Evolutionary conservation across 2,113 vertebrate species (phyloP).

Genomic region (Sclerurus mexicanus): DNA sequence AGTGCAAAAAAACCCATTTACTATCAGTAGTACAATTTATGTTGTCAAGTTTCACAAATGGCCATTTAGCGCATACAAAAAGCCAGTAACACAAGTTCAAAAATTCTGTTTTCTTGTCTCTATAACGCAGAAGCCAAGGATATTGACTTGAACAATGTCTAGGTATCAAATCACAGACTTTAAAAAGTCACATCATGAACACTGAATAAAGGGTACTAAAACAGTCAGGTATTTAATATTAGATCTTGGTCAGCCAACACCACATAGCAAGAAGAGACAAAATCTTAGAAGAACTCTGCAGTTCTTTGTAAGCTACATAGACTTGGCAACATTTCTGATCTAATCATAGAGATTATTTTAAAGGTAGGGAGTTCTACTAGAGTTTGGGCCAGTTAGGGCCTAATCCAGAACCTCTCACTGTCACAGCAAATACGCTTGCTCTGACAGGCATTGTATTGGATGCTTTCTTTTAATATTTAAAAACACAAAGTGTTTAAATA

Average conservation of each 20-base stretch:
- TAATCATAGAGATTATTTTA: conserved; percentile 30
- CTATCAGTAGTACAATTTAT: conserved; percentile 75
- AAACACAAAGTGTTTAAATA: background rate
- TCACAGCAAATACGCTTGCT: background rate
- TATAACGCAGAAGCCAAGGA: conserved; percentile 69
- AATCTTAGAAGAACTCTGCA: conserved; percentile 28
- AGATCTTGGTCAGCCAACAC: conserved; percentile 61
- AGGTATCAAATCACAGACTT: conserved; percentile 80
- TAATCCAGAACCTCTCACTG: background rate
- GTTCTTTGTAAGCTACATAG: conserved; percentile 50
- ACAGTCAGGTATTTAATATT: conserved; percentile 52
- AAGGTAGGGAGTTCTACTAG: conserved; percentile 31
- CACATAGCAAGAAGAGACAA: conserved; percentile 64
- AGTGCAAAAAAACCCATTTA: conserved; percentile 72
- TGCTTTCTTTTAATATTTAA: background rate
- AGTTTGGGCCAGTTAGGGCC: background rate
- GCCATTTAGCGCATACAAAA: conserved; percentile 83
- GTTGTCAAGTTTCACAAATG: conserved; percentile 80
- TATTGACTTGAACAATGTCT: conserved; percentile 74
- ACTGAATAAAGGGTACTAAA: conserved; percentile 70
- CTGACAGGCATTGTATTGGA: background rate
- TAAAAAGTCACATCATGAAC: conserved; percentile 81
- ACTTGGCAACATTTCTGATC: conserved; percentile 44
- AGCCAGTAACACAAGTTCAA: conserved; percentile 76
- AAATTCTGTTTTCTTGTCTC: conserved; percentile 59